A percentile compares a stretch with the other conserved stretches of the same genome.
phyloP scores from a whole-genome alignment of 2,797 vertebrate genomes.

The Propithecus perrieri region DNA sequence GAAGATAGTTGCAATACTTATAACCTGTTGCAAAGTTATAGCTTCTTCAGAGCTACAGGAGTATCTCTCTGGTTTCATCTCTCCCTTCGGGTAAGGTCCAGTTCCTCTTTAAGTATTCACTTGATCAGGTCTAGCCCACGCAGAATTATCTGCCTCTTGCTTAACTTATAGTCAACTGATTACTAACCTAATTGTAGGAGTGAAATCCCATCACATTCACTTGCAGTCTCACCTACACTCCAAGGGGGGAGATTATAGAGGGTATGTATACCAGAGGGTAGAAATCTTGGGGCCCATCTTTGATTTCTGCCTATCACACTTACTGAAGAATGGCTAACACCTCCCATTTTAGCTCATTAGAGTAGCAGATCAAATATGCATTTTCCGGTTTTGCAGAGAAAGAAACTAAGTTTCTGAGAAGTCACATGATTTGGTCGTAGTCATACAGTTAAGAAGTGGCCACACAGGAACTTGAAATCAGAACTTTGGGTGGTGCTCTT shows the following conservation, averaged over 20 bases:
- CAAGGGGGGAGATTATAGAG: not conserved
- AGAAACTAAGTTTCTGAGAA: not conserved
- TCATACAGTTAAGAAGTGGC: not conserved
- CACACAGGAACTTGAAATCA: not conserved
- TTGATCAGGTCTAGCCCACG: not conserved
- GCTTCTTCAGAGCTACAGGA: not conserved
- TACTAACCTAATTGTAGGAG: not conserved
- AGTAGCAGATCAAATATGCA: not conserved
- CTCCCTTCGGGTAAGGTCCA: not conserved
- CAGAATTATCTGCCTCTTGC: not conserved
- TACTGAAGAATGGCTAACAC: not conserved
- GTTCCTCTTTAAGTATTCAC: not conserved
- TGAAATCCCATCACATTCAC: not conserved
- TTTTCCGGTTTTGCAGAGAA: not conserved
- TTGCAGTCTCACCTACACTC: not conserved
- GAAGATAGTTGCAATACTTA: not conserved
- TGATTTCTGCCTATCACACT: not conserved
- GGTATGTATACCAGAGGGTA: not conserved
- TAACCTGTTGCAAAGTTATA: not conserved
- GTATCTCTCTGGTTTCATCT: not conserved
- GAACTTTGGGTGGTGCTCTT: not conserved
- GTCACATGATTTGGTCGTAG: not conserved
- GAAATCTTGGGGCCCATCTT: not conserved
- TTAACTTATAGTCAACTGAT: not conserved
- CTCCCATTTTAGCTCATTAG: not conserved